These are phyloP conservation scores for Linepithema humile DNA, from an alignment of 1,140 invertebrate genomes.

Conservation along the genomic window DNA sequence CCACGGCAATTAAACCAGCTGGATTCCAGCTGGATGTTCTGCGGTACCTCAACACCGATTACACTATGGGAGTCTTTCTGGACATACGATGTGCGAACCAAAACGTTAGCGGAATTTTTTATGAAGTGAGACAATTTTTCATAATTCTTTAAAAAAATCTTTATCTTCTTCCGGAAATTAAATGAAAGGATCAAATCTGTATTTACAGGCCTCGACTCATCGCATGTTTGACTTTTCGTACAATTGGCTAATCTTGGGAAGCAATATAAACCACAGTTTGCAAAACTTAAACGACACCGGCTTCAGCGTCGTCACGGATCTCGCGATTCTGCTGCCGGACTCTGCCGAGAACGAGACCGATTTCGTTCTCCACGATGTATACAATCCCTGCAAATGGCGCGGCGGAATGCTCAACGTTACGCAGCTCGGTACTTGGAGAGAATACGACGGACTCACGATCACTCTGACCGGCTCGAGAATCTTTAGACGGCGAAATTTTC, in stretches of 20 bases:
- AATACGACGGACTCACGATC: slow-evolving; percentile 20
- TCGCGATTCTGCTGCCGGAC: slow-evolving; percentile 49
- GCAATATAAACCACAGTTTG: slow-evolving; percentile 3
- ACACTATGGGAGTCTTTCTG: slow-evolving; percentile 65
- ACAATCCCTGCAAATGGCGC: slow-evolving; percentile 65
- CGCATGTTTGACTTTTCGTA: slow-evolving; percentile 61
- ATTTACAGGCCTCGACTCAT: slow-evolving; percentile 37
- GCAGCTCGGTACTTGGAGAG: slow-evolving; percentile 53
- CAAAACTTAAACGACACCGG: slow-evolving; percentile 57
- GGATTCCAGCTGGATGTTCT: slow-evolving; percentile 1
- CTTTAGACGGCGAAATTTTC: slow-evolving; percentile 55
- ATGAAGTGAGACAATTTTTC: slow-evolving; percentile 43
- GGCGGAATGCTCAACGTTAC: slow-evolving; percentile 63
- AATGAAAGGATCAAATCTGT: background rate
- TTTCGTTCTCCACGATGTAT: slow-evolving; percentile 67
- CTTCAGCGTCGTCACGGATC: slow-evolving; percentile 66
- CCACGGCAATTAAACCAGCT: slow-evolving; percentile 25
- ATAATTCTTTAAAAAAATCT: no score
- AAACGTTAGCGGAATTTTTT: slow-evolving; percentile 33
- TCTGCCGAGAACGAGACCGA: background rate
- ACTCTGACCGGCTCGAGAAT: slow-evolving; percentile 37
- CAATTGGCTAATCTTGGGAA: slow-evolving; percentile 62
- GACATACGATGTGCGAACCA: slow-evolving; percentile 52
- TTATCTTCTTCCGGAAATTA: no score
- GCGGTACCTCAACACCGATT: slow-evolving; percentile 23